Conservation (phyloP, 2,888 invertebrate species). For the Chrysotoxum bicinctum region DNA sequence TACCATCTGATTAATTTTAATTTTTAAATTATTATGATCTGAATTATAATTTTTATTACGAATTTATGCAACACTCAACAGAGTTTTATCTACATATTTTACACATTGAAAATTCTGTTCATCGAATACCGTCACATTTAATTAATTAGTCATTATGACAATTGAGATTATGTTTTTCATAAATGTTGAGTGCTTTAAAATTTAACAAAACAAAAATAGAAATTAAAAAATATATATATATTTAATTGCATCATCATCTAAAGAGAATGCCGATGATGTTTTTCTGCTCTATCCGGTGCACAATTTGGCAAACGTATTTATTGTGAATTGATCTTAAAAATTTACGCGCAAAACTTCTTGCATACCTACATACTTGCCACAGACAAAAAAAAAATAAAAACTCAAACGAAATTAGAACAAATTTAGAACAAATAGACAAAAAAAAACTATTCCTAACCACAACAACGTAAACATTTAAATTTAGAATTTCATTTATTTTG, state of each 20-base stretch:
- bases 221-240: not conserved
- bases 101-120: not conserved
- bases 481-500: constrained; percentile 55
- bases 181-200: not conserved
- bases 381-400: not conserved
- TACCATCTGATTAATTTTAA: not conserved
- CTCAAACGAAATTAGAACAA: constrained; percentile 51
- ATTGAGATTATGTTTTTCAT: not conserved
- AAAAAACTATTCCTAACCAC: constrained; percentile 34
- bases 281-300: not conserved
- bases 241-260: constrained; percentile 8
- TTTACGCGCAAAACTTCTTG: not conserved
- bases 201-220: not conserved
- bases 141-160: constrained; percentile 7
- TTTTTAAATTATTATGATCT: not conserved
- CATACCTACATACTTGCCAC: not conserved
- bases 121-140: not conserved
- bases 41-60: not conserved
- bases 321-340: constrained; percentile 9
- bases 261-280: not conserved
- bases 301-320: not conserved
- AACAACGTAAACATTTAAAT: constrained; percentile 64
- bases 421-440: constrained; percentile 57
- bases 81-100: no score
- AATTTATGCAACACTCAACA: not conserved